Evolutionary conservation across 2,888 invertebrate genomes (phyloP).

Genomic region (Macaria liturata): DNA sequence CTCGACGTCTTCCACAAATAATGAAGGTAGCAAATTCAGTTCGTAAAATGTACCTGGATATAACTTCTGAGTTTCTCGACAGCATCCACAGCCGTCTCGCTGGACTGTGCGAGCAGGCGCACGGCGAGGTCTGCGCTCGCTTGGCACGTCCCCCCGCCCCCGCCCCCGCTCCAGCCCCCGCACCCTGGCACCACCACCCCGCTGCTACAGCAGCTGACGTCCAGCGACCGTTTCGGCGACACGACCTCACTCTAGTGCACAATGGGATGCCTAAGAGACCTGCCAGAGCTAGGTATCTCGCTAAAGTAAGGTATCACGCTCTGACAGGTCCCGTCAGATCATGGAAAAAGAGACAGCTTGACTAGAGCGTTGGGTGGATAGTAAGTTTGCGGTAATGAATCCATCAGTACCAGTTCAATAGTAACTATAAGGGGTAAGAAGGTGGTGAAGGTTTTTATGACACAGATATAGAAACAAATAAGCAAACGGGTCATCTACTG

Average conservation of each 20-base stretch:
- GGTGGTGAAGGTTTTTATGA: no score
- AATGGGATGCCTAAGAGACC: slow-evolving; percentile 54
- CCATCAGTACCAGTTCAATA: no score
- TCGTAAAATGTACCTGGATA: slow-evolving; percentile 53
- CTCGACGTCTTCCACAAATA: no score
- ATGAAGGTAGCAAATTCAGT: background rate
- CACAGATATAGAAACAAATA: no score
- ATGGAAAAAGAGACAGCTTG: no score
- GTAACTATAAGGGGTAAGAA: no score
- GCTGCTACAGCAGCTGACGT: slow-evolving; percentile 43
- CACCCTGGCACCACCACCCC: slow-evolving; percentile 21
- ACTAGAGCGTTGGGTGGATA: no score
- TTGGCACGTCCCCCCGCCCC: slow-evolving; percentile 18
- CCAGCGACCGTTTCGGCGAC: slow-evolving; percentile 41
- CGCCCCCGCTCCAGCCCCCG: slow-evolving; percentile 24
- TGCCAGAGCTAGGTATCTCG: no score
- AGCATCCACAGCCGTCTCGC: slow-evolving; percentile 59
- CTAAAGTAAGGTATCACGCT: no score
- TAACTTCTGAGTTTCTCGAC: slow-evolving; percentile 63
- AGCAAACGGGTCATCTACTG: no score
- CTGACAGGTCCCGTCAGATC: no score
- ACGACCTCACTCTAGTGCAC: slow-evolving; percentile 69
- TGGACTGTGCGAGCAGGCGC: slow-evolving; percentile 52
- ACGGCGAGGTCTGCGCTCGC: slow-evolving; percentile 39
- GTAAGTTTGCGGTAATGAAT: no score